Evolutionary conservation across 1,140 invertebrate genomes (phyloP).

Genomic region (Cydia strobilella): DNA sequence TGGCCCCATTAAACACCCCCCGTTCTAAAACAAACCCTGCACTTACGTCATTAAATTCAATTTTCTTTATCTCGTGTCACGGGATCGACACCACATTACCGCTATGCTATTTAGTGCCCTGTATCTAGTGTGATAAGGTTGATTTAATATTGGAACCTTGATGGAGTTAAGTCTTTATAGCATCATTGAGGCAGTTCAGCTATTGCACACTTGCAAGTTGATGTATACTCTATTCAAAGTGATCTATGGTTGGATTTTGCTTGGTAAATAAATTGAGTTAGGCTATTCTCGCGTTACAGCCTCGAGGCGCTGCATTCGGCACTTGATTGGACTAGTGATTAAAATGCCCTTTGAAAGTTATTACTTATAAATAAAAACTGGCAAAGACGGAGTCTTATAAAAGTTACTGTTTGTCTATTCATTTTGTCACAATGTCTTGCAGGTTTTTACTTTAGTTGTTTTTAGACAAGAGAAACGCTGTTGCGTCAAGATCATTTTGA

Average conservation of each 20-base stretch:
- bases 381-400: background rate
- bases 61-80: background rate
- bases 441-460: background rate
- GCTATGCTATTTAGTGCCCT: background rate
- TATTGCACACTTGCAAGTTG: background rate
- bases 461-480: background rate
- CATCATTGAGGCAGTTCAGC: background rate
- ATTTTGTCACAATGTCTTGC: background rate
- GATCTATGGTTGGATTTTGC: background rate
- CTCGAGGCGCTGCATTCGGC: background rate
- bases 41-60: background rate
- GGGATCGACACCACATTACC: background rate
- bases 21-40: background rate
- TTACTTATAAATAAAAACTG: background rate
- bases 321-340: conserved; percentile 23
- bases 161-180: background rate
- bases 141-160: background rate
- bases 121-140: background rate
- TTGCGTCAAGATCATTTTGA: too few species aligned
- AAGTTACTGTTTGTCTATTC: background rate
- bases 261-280: background rate
- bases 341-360: conserved; percentile 15
- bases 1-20: background rate
- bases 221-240: background rate
- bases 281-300: background rate